phyloP scores from a whole-genome alignment of 1,140 invertebrate genomes.

The Adelges cooleyi region DNA sequence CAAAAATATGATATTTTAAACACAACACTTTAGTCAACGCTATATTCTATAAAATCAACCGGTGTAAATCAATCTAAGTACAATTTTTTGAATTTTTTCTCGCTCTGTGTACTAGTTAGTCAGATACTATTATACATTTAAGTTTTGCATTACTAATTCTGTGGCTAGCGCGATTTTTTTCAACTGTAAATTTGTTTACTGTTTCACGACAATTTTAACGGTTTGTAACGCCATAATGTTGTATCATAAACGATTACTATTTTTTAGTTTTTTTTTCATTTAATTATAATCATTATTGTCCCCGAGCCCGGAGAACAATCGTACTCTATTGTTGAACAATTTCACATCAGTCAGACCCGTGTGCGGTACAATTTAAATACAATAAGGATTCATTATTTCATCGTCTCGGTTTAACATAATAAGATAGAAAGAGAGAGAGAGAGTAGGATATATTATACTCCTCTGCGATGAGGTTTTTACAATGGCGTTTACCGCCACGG shows the following conservation, averaged over 20 bases:
- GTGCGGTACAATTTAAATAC: slow-evolving; percentile 15
- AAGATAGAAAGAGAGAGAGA: neutral
- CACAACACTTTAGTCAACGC: too few species aligned
- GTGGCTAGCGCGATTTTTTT: too few species aligned
- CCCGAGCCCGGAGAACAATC: slow-evolving; percentile 13
- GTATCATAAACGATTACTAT: neutral
- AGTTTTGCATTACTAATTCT: too few species aligned
- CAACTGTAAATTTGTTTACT: too few species aligned
- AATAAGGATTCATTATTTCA: slow-evolving; percentile 26
- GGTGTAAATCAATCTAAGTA: too few species aligned
- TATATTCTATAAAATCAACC: too few species aligned
- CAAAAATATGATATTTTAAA: too few species aligned
- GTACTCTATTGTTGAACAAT: slow-evolving; percentile 17
- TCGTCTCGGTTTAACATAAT: neutral
- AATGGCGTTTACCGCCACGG: neutral
- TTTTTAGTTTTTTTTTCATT: neutral
- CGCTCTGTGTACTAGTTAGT: too few species aligned
- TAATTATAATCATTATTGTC: slow-evolving; percentile 4
- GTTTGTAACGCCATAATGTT: neutral
- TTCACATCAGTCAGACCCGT: slow-evolving; percentile 20
- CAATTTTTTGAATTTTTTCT: too few species aligned
- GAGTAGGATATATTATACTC: neutral
- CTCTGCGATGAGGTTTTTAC: neutral
- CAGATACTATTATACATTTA: too few species aligned
- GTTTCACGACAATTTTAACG: too few species aligned